A percentile compares a stretch with the other conserved stretches of the same genome.
These are phyloP conservation scores for Apotomis betuletana DNA, from an alignment of 2,888 invertebrate species.

Conservation along the genomic window DNA sequence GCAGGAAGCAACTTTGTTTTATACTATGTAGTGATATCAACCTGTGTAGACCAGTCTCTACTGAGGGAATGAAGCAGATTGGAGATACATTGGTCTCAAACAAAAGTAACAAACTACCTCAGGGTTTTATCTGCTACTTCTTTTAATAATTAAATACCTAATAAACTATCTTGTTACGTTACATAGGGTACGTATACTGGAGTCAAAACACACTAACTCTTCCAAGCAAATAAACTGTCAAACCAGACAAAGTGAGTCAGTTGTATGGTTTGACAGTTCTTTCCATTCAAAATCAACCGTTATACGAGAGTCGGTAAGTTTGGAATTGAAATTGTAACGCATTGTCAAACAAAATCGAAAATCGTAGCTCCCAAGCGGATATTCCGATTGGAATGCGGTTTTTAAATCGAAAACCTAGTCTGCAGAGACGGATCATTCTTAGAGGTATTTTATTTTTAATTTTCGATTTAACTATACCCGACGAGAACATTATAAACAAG, in stretches of 20 bases:
- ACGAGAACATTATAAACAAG: no score
- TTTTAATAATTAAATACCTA: not conserved
- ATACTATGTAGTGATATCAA: not conserved
- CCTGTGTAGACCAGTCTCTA: not conserved
- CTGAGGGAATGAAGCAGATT: conserved; percentile 10
- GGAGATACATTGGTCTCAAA: conserved; percentile 16
- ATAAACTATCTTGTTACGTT: not conserved
- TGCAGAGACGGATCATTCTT: no score
- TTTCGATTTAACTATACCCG: no score
- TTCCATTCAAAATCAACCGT: not conserved
- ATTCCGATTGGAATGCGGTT: no score
- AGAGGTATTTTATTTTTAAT: no score
- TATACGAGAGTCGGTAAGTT: not conserved
- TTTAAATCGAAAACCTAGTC: no score
- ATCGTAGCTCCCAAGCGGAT: not conserved
- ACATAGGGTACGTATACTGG: no score
- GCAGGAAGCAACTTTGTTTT: no score
- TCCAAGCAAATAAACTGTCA: no score
- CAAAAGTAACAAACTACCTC: not conserved
- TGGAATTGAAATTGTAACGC: not conserved
- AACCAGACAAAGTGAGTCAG: no score
- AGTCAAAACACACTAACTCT: no score
- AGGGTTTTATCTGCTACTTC: not conserved
- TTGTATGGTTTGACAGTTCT: no score
- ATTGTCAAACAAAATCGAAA: conserved; percentile 8